Evolutionary conservation across 2,888 invertebrate genomes (phyloP), one percentile per base, ranked within the genome.

Genomic region (Oscheius sp.): DNA sequence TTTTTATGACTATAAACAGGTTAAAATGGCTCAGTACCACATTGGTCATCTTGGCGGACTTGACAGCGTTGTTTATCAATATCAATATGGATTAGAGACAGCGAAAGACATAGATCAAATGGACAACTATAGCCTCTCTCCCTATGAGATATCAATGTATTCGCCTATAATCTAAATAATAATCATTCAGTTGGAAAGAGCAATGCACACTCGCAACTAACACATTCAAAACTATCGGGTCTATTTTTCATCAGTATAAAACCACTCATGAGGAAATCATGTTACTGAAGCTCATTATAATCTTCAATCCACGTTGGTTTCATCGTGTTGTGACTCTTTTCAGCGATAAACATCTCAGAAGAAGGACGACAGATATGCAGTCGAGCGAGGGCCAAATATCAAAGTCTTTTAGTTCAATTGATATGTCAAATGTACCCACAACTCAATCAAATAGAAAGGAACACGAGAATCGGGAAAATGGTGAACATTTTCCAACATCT

Each of bases 11-110:
- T 3, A 5, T 3, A 4, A 24, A n/a, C 33, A 54, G 54, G 20
- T 54, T n/a, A 54, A 54, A 54, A 6, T 54, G n/a, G 32, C 54
- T 33, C 54, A 54, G 36, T 54, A 54, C 2, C 54, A 54, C 32
- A 33, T 54, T 32, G 54, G 54, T 17, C 54, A 54, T 54, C 14
- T 54, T n/a, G 54, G 33, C n/a, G 32, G 17, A 20, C 33, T 54
- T 6, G 54, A 54, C 22, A 20, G 5, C 20, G 12, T 20, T 32
- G 32, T 54, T 20, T 33, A 54, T 20, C 32, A 54, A 20, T 54
- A 9, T 8, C 32, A 54, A 20, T 54, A 22, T 54, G 54, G 54
- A 2, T n/a, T 54, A 9, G 54, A 50, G n/a, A 50, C 50, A 9
- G 50, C 50, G n/a, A 50, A 28, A 28, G 5, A 28, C n/a, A n/a